These are phyloP conservation scores for Apogon talboti DNA, from an alignment of 2,797 vertebrate species.

Conservation along the genomic window DNA sequence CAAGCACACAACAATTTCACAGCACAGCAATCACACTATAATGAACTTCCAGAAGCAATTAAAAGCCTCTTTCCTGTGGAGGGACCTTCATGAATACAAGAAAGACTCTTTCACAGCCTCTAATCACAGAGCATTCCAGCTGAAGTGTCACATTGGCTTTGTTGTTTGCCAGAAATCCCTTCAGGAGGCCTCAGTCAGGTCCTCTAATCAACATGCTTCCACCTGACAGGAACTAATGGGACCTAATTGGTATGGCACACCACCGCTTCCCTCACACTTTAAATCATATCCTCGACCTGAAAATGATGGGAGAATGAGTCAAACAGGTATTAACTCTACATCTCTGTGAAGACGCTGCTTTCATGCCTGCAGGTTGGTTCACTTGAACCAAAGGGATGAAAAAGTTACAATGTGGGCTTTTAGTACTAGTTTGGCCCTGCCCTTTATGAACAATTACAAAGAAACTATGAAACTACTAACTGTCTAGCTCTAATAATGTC, in stretches of 20 bases:
- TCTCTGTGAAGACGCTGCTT: too few relatives aligned
- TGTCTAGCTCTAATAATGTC: too few relatives aligned
- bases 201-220: constrained; percentile 64
- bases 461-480: too few relatives aligned
- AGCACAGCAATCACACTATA: constrained; percentile 81
- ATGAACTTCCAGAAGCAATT: constrained; percentile 84
- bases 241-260: constrained; percentile 55
- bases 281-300: constrained; percentile 24
- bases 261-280: constrained; percentile 39
- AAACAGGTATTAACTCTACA: not conserved
- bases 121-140: constrained; percentile 72
- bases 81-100: constrained; percentile 72
- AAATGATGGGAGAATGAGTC: constrained; percentile 13
- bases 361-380: too few relatives aligned
- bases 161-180: constrained; percentile 67
- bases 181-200: constrained; percentile 59
- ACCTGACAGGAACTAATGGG: constrained; percentile 56
- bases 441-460: too few relatives aligned
- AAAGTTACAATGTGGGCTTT: too few relatives aligned
- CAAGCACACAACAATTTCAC: constrained; percentile 79
- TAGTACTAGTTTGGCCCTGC: too few relatives aligned
- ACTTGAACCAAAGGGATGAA: too few relatives aligned
- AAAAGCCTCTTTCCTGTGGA: constrained; percentile 73
- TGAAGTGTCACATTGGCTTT: constrained; percentile 61
- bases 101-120: constrained; percentile 58